Base-by-base conservation (phyloP, 2,888 invertebrate species). In the Muscina levida region DNA sequence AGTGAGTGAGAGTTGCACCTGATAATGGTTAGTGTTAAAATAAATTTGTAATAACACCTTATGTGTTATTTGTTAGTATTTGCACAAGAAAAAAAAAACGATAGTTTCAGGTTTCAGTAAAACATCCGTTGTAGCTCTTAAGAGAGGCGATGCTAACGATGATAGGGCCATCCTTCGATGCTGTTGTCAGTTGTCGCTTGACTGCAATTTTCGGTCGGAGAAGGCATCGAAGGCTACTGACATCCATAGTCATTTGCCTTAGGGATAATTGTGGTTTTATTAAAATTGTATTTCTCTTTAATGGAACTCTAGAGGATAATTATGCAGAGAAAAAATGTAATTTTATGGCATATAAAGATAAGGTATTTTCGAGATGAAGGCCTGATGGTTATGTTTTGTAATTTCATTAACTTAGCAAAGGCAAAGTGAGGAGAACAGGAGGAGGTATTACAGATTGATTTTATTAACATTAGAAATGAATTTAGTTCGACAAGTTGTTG, bases 11-110 rank as follows among this genome's bases (percentile, higher is more conserved):
- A 53, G n/a, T n/a, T 19, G 22, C 53, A 19, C 26, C 13, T 24
- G 24, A 68, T 68, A 68, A 68, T 68, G 46, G 62, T 62, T 51
- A 10, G 53, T 51, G 72, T 65, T 65, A 72, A 72, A 53, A 72
- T 62, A 65, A 72, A 65, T 72, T 72, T 72, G 65, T 65, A 42
- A 53, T 51, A 72, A 24, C 53, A 72, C 72, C 62, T 53, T 24
- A 53, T 53, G 13, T 13, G 31, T 31, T 31, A 24, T 22, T 53
- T 11, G 11, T 13, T n/a, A 13, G 24, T 17, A 42, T 44, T 51
- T 5, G 53, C 17, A n/a, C n/a, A n/a, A n/a, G n/a, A n/a, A n/a
- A n/a, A n/a, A n/a, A n/a, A n/a, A n/a, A n/a, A n/a, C n/a, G n/a
- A n/a, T n/a, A n/a, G n/a, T n/a, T n/a, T n/a, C 13, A 22, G 19